phyloP scores from a whole-genome alignment of 2,113 vertebrate species.

The Rhizomys pruinosus region DNA sequence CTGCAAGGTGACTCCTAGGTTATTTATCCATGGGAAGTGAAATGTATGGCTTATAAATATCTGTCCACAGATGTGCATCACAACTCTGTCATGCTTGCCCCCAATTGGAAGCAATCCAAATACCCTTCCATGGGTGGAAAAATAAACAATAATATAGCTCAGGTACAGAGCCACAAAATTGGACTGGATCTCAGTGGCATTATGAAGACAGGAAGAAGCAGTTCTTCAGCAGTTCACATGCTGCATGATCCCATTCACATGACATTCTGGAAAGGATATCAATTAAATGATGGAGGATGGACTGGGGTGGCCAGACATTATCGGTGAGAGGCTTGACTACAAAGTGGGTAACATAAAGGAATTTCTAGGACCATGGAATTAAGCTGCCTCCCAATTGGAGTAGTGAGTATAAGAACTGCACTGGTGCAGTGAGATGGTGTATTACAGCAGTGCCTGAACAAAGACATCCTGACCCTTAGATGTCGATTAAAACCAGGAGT shows the following conservation, averaged over 20 bases:
- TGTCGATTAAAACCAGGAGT: no score
- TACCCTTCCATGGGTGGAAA: background rate
- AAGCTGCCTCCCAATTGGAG: background rate
- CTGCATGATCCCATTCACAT: background rate
- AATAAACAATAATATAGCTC: background rate
- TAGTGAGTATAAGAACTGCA: background rate
- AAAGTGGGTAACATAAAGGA: background rate
- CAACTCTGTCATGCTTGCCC: background rate
- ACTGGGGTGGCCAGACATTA: background rate
- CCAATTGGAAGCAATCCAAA: background rate
- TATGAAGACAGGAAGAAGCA: background rate
- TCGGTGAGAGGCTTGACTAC: background rate
- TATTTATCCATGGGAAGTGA: conserved; percentile 27
- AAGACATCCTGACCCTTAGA: no score
- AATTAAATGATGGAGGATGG: background rate
- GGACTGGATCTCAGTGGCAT: background rate
- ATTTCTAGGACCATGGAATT: background rate
- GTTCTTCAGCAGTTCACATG: background rate
- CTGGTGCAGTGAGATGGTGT: no score
- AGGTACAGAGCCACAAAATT: background rate
- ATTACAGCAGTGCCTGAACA: no score
- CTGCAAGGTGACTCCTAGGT: background rate
- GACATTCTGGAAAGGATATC: conserved; percentile 7
- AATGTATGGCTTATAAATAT: conserved; percentile 28
- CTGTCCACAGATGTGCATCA: background rate